Evolutionary conservation across 1,140 invertebrate species (phyloP).

Genomic region (Drosophila nebulosa): DNA sequence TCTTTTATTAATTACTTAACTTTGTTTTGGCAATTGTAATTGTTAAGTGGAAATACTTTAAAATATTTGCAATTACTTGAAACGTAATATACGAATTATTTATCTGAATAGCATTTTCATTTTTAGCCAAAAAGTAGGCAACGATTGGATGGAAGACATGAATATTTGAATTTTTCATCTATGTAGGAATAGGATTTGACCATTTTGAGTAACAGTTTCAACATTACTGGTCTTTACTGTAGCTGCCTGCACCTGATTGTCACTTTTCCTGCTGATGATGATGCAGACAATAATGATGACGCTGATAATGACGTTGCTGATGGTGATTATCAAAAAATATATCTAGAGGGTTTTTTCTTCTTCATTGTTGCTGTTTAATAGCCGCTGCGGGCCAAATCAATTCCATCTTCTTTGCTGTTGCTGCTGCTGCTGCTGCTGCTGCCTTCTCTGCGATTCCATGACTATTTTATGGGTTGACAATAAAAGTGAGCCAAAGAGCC

Average conservation of each 20-base stretch:
- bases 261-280: not conserved
- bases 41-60: no score
- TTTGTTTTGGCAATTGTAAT: no score
- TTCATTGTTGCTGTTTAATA: conserved; percentile 68
- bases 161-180: not conserved
- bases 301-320: not conserved
- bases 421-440: no score
- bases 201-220: not conserved
- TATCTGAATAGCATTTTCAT: not conserved
- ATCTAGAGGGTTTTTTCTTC: conserved; percentile 15
- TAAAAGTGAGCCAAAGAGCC: conserved; percentile 59
- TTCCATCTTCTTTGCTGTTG: conserved; percentile 44
- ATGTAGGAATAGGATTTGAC: not conserved
- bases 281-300: conserved; percentile 12
- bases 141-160: not conserved
- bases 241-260: conserved; percentile 30
- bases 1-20: no score
- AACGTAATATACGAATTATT: no score
- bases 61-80: no score
- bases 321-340: conserved; percentile 17
- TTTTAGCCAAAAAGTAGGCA: not conserved
- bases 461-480: conserved; percentile 73
- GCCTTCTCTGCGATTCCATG: conserved; percentile 43
- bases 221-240: conserved; percentile 7
- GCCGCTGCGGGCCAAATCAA: conserved; percentile 73